Evolutionary conservation across 2,888 invertebrate genomes (phyloP), one percentile per base, ranked within the genome.

Genomic region (Drosophila mulleri): DNA sequence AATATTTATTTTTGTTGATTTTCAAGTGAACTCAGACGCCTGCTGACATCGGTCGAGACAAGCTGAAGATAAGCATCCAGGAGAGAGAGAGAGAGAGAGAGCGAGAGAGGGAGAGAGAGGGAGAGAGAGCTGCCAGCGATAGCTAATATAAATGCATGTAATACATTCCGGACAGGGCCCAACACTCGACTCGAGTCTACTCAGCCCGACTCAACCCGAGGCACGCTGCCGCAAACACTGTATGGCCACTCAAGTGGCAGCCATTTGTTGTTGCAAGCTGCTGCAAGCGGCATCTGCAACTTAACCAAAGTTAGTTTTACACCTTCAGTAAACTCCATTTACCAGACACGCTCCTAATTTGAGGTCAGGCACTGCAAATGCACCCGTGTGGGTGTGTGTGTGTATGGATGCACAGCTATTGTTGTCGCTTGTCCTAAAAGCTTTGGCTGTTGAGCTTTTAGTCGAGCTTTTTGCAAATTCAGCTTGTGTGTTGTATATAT

Each of bases 81-180:
- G 26, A 26, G 0, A 16, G 42, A 45, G 48, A 45, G 23, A 16
- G 52, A 7, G 20, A 23, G 14, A 14, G 45, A 23, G 23, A 14
- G 59, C 39, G n/a, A 29, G 56, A 48, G 26, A 11, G 59, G n/a
- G n/a, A n/a, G n/a, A n/a, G 45, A 41, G 29, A 5, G 29, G 0
- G 59, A 42, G n/a, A 29, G 56, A 48, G 26, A 11, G 59, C 71
- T 83, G 83, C 83, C 71, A 58, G 60, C 81, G 73, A 75, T 76
- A 52, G 82, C 89, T 76, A 83, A 87, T 87, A 84, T 73, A 87
- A 88, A 83, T 84, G 84, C 70, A 69, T 68, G 75, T 69, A 78
- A 88, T 82, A 67, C 79, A 83, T 84, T 85, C 67, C 41, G 57
- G 59, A 48, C 71, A 53, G 63, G 45, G 41, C 47, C 62, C 63